Percentiles rank a stretch among this genome's conserved stretches.
These are phyloP conservation scores for Triops cancriformis DNA, from an alignment of 1,140 invertebrate genomes.

Conservation along the genomic window DNA sequence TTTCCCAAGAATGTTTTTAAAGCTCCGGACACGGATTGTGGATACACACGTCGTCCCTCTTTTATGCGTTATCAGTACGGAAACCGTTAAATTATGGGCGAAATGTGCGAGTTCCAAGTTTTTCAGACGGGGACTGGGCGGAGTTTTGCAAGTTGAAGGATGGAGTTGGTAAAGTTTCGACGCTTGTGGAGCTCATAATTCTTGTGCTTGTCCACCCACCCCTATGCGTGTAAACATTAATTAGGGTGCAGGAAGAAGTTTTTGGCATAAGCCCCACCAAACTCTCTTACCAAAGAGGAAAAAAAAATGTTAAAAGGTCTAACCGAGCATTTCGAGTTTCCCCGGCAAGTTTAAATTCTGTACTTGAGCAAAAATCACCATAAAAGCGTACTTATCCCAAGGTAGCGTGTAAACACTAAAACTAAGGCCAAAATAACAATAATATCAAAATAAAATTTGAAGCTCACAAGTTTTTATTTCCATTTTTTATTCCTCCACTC, in stretches of 20 bases:
- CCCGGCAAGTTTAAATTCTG: too few relatives aligned
- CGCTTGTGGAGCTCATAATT: slow-evolving; percentile 2
- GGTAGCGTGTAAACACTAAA: too few relatives aligned
- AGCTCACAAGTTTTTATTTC: too few relatives aligned
- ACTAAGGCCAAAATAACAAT: too few relatives aligned
- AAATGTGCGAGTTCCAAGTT: not conserved
- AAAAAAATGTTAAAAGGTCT: not conserved
- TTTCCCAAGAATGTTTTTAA: not conserved
- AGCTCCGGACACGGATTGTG: not conserved
- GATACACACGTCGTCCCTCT: not conserved
- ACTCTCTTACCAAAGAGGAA: not conserved
- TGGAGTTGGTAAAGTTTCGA: slow-evolving; percentile 10
- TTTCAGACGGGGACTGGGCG: not conserved
- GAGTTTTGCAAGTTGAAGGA: slow-evolving; percentile 13
- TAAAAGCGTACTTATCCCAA: too few relatives aligned
- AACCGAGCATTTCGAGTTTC: too few relatives aligned
- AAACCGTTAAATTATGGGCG: not conserved
- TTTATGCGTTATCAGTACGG: not conserved
- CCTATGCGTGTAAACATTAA: slow-evolving; percentile 6
- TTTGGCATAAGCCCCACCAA: not conserved
- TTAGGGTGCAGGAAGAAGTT: slow-evolving; percentile 2
- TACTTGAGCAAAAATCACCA: too few relatives aligned
- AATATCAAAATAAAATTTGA: too few relatives aligned
- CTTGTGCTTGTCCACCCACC: slow-evolving; percentile 8
- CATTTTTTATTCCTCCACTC: too few relatives aligned